These are phyloP conservation scores for Meloidogyne exigua DNA, from an alignment of 1,140 invertebrate genomes.

Conservation along the genomic window DNA sequence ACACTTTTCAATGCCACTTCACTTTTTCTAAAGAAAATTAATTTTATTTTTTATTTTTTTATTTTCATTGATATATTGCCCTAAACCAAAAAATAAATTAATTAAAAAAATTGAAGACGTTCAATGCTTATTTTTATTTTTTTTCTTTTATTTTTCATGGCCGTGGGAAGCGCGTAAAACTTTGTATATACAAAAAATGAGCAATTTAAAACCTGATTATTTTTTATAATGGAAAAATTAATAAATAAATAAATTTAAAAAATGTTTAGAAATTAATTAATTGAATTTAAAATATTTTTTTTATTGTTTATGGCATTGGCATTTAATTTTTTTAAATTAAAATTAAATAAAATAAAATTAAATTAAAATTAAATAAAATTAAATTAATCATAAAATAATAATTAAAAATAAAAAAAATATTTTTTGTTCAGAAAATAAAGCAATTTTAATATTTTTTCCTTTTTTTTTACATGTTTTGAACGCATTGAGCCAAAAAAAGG, in stretches of 20 bases:
- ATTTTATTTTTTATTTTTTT: neutral
- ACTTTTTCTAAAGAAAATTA: neutral
- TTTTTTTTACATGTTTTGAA: neutral
- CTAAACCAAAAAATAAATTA: neutral
- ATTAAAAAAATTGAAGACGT: neutral
- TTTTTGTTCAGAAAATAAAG: neutral
- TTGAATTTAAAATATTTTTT: too few species aligned
- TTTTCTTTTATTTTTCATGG: neutral
- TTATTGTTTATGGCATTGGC: too few species aligned
- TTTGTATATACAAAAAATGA: neutral
- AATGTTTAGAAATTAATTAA: neutral
- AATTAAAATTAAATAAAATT: too few species aligned
- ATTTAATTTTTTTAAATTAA: too few species aligned
- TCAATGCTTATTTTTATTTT: neutral
- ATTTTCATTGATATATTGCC: neutral
- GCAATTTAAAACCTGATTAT: conserved; percentile 2
- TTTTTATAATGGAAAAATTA: neutral
- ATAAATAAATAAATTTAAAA: neutral
- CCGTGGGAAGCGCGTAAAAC: neutral
- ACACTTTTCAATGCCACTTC: neutral
- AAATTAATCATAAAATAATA: too few species aligned
- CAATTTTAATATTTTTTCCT: too few species aligned
- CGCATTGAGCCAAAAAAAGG: neutral
- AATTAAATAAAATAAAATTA: too few species aligned
- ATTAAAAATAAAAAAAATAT: too few species aligned